Conservation (phyloP, 2,113 vertebrate genomes). For the Apodemus sylvaticus region DNA sequence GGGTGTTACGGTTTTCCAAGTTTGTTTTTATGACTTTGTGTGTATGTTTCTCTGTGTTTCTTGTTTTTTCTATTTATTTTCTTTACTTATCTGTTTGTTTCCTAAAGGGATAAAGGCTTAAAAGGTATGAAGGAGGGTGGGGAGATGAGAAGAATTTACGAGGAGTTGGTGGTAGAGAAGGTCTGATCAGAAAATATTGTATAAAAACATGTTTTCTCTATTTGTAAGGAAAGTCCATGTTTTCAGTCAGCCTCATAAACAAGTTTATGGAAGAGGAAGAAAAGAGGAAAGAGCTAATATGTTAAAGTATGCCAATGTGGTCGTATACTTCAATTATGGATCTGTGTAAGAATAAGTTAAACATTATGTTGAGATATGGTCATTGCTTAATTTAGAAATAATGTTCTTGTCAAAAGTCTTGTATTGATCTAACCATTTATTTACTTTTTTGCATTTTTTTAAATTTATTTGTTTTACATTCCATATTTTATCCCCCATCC, state of each 20-base stretch:
- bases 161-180: not conserved
- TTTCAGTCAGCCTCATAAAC: slow-evolving; percentile 1
- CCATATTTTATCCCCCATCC: no score
- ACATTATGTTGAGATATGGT: not conserved
- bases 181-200: not conserved
- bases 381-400: not conserved
- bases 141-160: not conserved
- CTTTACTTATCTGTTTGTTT: not conserved
- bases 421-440: not conserved
- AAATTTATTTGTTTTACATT: no score
- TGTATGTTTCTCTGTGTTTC: not conserved
- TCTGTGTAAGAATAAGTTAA: not conserved
- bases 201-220: not conserved
- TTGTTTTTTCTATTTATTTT: not conserved
- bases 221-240: not conserved
- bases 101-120: not conserved
- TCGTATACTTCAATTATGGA: not conserved
- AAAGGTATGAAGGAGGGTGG: not conserved
- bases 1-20: not conserved
- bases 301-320: not conserved
- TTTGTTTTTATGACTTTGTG: not conserved
- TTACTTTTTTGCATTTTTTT: no score
- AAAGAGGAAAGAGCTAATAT: not conserved
- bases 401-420: not conserved
- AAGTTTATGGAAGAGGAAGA: not conserved